Base-by-base conservation (phyloP, 2,888 invertebrate genomes). In the Diloba caeruleocephala region DNA sequence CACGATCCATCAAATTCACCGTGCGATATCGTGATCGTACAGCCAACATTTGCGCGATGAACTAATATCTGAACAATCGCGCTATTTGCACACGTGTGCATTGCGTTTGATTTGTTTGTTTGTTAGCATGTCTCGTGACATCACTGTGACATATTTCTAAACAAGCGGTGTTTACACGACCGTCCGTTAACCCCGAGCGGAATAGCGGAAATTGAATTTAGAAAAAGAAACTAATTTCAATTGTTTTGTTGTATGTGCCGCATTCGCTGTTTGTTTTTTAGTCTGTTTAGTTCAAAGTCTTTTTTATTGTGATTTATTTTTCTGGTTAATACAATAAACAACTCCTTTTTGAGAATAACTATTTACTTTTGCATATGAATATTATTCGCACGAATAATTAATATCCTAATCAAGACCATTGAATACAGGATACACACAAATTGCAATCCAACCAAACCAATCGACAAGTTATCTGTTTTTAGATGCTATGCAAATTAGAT, bases 31-130 rank as follows among this genome's bases (percentile, higher is more conserved):
- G 76, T 81, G 81, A 82, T 84, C 74, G 76, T 60, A 68, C 73
- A 74, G 74, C 82, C 74, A 80, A 80, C 85, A 86, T 84, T n/a
- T 87, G 83, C 85, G 81, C 82, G 81, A 78, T 70, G 76, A 82
- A 82, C 84, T 84, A 88, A 88, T 89, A 87, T 84, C 84, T 78
- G 85, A 81, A 86, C 87, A 86, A 86, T 82, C 81, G 78, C 71
- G 74, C 42, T 80, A 74, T 85, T 84, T 84, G 84, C 75, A 81
- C 71, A 82, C 75, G 82, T 71, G 65, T 76, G 76, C 75, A 78
- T 64, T 53, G 66, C 59, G 44, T 57, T 68, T 53, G 74, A 70
- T 70, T 69, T 80, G 78, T 73, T 72, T 80, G 76, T 78, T 79
- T 78, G 79, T 58, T 51, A 74, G 71, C 72, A 72, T 71, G 76